These are phyloP conservation scores for Calephelis nemesis DNA, from an alignment of 1,140 invertebrate genomes.

Conservation along the genomic window DNA sequence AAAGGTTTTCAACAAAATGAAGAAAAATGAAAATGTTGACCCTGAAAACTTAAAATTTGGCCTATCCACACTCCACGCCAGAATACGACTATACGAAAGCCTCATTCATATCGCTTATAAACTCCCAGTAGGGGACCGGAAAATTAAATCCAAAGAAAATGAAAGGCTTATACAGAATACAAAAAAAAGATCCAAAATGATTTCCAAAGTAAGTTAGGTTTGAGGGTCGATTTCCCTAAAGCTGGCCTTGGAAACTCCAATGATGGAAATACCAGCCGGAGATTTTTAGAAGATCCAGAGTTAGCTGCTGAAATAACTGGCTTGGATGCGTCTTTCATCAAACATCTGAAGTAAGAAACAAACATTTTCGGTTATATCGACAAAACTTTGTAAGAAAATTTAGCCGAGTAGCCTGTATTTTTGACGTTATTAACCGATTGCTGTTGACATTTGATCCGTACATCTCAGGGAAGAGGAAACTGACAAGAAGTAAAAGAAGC, in stretches of 20 bases:
- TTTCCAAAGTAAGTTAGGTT: constrained; percentile 36
- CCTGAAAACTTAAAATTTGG: not conserved
- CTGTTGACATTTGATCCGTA: too few species aligned
- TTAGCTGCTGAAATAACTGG: constrained; percentile 42
- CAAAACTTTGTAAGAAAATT: too few species aligned
- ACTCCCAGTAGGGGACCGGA: not conserved
- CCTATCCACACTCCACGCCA: not conserved
- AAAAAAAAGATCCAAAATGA: constrained; percentile 47
- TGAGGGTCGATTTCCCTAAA: constrained; percentile 45
- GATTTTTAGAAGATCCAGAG: constrained; percentile 49
- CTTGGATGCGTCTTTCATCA: too few species aligned
- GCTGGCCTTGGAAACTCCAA: constrained; percentile 52
- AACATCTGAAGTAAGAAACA: too few species aligned
- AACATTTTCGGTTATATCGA: too few species aligned
- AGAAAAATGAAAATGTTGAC: not conserved
- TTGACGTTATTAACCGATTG: too few species aligned
- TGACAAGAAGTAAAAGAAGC: too few species aligned
- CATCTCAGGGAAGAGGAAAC: too few species aligned
- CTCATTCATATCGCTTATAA: not conserved
- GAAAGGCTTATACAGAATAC: constrained; percentile 32
- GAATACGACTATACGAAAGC: not conserved
- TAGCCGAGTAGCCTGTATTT: too few species aligned
- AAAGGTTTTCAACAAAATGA: not conserved
- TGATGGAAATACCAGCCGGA: constrained; percentile 53
- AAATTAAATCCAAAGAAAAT: constrained; percentile 33